phyloP scores from a whole-genome alignment of 2,797 vertebrate species.

The Hafferia zeledoni region DNA sequence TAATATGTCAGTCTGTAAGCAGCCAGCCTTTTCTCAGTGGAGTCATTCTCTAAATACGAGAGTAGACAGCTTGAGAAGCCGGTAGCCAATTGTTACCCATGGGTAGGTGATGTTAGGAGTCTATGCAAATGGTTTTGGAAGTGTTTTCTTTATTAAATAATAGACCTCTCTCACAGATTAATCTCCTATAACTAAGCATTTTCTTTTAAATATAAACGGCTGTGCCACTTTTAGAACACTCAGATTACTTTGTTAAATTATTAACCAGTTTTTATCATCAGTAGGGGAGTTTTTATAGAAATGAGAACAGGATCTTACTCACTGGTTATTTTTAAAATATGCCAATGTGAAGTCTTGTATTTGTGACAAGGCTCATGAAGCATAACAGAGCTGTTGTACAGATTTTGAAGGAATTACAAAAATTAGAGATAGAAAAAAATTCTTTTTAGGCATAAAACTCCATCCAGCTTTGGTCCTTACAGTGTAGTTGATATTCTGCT shows the following conservation, averaged over 20 bases:
- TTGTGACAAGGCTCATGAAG: slow-evolving; percentile 29
- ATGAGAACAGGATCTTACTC: slow-evolving; percentile 61
- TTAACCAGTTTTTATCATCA: slow-evolving; percentile 62
- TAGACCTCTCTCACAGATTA: slow-evolving; percentile 4
- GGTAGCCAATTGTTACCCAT: not conserved
- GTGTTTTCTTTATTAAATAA: slow-evolving; percentile 31
- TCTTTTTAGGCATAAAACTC: not conserved
- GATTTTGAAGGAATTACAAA: slow-evolving; percentile 23
- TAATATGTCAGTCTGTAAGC: not conserved
- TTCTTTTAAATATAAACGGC: slow-evolving; percentile 38
- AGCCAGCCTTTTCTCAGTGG: not conserved
- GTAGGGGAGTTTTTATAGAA: slow-evolving; percentile 60
- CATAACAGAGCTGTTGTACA: not conserved
- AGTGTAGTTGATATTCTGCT: not conserved
- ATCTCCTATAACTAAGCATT: slow-evolving; percentile 42
- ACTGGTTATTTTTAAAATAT: slow-evolving; percentile 70
- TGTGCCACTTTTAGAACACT: slow-evolving; percentile 61
- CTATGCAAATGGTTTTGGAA: not conserved
- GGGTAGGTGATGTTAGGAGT: not conserved
- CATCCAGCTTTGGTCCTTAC: not conserved
- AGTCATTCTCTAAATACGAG: not conserved
- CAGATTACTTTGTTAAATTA: slow-evolving; percentile 67
- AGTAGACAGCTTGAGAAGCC: not conserved
- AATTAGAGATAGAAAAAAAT: not conserved
- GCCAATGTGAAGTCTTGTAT: slow-evolving; percentile 16